These are phyloP conservation scores for Drosophila asahinai DNA, from an alignment of 1,140 invertebrate species.

Conservation along the genomic window DNA sequence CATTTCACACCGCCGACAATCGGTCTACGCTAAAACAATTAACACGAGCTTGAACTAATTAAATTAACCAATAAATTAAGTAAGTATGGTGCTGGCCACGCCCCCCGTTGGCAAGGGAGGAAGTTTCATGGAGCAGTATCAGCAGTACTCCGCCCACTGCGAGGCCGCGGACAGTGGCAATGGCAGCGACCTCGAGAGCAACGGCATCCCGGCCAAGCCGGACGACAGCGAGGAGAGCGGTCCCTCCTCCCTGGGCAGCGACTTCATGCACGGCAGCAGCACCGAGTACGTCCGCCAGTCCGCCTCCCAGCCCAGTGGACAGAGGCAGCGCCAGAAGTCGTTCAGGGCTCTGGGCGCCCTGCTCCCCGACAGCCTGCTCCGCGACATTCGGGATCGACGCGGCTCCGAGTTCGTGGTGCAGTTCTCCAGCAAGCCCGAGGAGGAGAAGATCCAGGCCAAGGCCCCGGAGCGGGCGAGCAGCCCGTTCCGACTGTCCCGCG, in stretches of 20 bases:
- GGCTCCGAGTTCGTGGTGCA: conserved; percentile 61
- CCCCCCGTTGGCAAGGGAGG: conserved; percentile 41
- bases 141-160: conserved; percentile 86
- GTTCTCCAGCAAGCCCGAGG: conserved; percentile 39
- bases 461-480: conserved; percentile 16
- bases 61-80: conserved; percentile 11
- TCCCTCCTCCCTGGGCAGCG: conserved; percentile 79
- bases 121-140: conserved; percentile 83
- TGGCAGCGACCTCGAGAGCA: conserved; percentile 91
- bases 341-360: conserved; percentile 63
- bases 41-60: conserved; percentile 3
- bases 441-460: conserved; percentile 52
- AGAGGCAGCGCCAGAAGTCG: conserved; percentile 67
- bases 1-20: conserved; percentile 5
- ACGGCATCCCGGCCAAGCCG: conserved; percentile 84
- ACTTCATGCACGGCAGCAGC: conserved; percentile 73
- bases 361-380: conserved; percentile 77
- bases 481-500: conserved; percentile 57
- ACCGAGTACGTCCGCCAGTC: conserved; percentile 73
- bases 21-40: background rate
- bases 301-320: conserved; percentile 65
- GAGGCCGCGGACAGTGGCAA: conserved; percentile 93
- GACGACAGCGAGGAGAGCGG: conserved; percentile 83
- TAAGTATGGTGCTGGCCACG: conserved; percentile 64
- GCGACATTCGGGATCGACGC: conserved; percentile 80